These are phyloP conservation scores for Fundulus diaphanus DNA, from an alignment of 2,797 vertebrate species.

Conservation along the genomic window DNA sequence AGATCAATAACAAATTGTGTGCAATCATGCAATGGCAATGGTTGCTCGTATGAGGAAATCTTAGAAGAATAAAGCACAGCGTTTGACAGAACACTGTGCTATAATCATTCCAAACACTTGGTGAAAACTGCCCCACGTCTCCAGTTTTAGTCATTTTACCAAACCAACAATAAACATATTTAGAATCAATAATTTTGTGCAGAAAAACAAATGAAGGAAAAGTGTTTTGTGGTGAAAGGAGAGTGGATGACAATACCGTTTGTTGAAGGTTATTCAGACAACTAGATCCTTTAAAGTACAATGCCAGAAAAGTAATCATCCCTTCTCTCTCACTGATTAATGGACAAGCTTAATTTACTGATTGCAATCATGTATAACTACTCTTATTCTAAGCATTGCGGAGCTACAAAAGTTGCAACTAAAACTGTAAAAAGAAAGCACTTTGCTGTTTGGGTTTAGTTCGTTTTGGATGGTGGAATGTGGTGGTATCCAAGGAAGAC, in stretches of 20 bases:
- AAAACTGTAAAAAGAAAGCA: neutral
- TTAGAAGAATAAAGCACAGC: neutral
- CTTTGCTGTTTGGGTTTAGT: neutral
- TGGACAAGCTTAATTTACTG: neutral
- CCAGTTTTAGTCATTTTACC: conserved; percentile 1
- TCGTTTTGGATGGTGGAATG: neutral
- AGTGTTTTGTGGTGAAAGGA: neutral
- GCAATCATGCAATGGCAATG: neutral
- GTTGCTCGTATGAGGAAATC: neutral
- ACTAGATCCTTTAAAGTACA: neutral
- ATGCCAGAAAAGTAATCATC: neutral
- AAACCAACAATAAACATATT: neutral
- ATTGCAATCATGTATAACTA: neutral
- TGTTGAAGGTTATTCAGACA: neutral
- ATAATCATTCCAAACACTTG: neutral
- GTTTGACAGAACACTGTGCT: neutral
- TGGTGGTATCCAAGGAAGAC: neutral
- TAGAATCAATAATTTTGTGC: neutral
- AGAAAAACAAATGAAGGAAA: neutral
- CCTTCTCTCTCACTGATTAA: neutral
- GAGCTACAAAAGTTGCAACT: neutral
- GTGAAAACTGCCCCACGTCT: neutral
- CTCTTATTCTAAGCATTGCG: neutral
- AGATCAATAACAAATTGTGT: conserved; percentile 2
- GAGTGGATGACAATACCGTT: neutral